Evolutionary conservation across 2,797 vertebrate species (phyloP).

Genomic region (Forpus xanthops): DNA sequence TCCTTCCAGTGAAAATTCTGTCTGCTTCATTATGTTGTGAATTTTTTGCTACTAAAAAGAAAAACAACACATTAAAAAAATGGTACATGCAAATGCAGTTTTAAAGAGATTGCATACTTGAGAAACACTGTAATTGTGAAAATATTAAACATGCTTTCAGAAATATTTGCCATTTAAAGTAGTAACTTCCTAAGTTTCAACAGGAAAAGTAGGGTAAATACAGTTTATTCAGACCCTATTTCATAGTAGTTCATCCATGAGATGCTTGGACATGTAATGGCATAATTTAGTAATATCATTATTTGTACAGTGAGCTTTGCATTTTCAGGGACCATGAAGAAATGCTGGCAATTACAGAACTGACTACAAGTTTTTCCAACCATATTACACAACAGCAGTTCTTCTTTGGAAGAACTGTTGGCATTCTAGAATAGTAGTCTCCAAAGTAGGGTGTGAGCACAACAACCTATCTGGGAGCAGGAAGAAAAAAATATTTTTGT

Average conservation of each 20-base stretch:
- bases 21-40: slow-evolving; percentile 66
- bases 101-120: background rate
- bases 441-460: background rate
- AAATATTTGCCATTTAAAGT: background rate
- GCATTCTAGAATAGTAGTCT: background rate
- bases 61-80: background rate
- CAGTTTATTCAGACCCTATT: background rate
- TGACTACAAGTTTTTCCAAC: background rate
- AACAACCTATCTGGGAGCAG: background rate
- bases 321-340: background rate
- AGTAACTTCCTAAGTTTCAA: background rate
- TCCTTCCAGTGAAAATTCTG: slow-evolving; percentile 83
- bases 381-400: background rate
- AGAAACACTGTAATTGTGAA: background rate
- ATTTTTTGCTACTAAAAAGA: slow-evolving; percentile 74
- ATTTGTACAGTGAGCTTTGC: background rate
- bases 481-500: background rate
- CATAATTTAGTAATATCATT: background rate
- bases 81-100: background rate
- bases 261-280: background rate
- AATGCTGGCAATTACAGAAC: background rate
- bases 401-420: background rate
- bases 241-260: background rate
- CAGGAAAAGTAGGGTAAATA: background rate
- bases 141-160: background rate